phyloP scores from a whole-genome alignment of 2,888 invertebrate species.

The Drosophila nr. perissopoda region DNA sequence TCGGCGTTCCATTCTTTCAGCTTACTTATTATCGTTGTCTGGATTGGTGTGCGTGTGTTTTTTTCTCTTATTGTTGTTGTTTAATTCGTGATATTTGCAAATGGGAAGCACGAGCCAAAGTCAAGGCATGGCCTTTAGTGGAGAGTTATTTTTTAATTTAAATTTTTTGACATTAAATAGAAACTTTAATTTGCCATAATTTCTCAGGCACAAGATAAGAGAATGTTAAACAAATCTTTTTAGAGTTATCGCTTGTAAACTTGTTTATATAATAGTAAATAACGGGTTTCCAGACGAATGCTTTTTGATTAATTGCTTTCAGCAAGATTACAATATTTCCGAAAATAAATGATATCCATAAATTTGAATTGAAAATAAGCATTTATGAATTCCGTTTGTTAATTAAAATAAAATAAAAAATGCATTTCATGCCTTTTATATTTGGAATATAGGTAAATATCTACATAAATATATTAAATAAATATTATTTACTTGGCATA shows the following conservation, averaged over 20 bases:
- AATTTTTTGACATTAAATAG: background rate
- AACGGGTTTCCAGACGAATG: background rate
- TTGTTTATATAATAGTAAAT: background rate
- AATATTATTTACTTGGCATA: background rate
- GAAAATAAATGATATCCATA: background rate
- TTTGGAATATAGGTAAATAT: background rate
- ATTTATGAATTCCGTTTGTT: background rate
- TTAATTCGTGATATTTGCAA: constrained; percentile 40
- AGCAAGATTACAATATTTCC: background rate
- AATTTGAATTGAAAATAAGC: background rate
- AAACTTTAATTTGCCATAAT: background rate
- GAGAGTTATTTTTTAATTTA: constrained; percentile 4
- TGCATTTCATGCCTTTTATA: background rate
- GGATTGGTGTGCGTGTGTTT: constrained; percentile 5
- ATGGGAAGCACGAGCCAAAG: constrained; percentile 54
- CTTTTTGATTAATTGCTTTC: background rate
- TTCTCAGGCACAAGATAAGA: background rate
- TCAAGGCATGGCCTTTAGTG: constrained; percentile 7
- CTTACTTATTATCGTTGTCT: background rate
- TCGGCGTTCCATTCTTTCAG: background rate
- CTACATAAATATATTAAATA: background rate
- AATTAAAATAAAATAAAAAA: background rate
- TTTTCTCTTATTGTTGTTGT: constrained; percentile 32
- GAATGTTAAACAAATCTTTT: background rate
- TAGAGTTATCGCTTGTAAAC: background rate